A percentile compares a stretch with the other conserved stretches of the same genome.
Evolutionary conservation across 2,888 invertebrate genomes (phyloP).

Genomic region (Hypercompe scribonia): DNA sequence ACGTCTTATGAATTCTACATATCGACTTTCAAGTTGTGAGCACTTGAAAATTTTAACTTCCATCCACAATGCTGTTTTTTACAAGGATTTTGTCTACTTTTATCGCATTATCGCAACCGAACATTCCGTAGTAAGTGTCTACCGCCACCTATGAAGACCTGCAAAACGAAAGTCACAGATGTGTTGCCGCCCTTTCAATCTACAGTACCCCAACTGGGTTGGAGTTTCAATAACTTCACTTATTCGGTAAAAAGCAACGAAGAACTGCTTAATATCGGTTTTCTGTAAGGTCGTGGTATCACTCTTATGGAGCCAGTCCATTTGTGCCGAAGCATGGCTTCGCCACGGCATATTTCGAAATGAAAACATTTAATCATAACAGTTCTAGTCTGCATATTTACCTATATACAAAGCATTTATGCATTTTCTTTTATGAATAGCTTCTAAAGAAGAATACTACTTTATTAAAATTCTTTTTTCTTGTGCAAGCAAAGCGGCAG

Average conservation of each 20-base stretch:
- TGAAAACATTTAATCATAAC: background rate
- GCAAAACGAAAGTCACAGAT: too few relatives aligned
- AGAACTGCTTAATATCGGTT: background rate
- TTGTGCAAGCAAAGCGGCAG: constrained; percentile 7
- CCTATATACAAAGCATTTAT: background rate
- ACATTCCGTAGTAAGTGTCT: background rate
- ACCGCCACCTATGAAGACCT: background rate
- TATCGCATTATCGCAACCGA: too few relatives aligned
- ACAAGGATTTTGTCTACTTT: background rate
- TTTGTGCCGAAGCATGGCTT: too few relatives aligned
- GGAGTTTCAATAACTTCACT: background rate
- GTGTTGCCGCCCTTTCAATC: too few relatives aligned
- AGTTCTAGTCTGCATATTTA: background rate
- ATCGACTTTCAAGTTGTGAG: background rate
- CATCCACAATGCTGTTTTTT: background rate
- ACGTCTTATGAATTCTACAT: background rate
- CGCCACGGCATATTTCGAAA: background rate
- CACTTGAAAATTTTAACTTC: too few relatives aligned
- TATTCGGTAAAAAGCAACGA: background rate
- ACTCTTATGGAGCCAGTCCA: too few relatives aligned
- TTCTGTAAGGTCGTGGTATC: too few relatives aligned
- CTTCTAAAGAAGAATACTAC: constrained; percentile 3
- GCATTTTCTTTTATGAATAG: background rate
- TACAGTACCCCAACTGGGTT: background rate
- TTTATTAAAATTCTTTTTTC: constrained; percentile 15